These are phyloP conservation scores for Rhizoglyphus robini DNA, from an alignment of 1,140 invertebrate species.

Conservation along the genomic window DNA sequence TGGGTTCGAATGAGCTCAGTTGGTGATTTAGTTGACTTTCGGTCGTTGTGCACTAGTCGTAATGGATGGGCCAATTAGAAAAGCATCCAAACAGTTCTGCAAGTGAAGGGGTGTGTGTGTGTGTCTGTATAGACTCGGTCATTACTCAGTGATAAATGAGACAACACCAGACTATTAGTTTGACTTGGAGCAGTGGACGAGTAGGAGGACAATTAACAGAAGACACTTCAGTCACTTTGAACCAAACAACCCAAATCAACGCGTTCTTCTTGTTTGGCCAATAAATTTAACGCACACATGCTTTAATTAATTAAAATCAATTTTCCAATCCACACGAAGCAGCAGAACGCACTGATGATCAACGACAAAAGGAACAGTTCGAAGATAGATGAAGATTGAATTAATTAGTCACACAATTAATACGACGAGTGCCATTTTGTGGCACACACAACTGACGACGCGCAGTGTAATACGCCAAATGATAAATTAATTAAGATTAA, in stretches of 20 bases:
- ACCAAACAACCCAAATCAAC: too few relatives aligned
- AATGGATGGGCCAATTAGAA: not conserved
- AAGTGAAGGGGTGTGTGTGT: not conserved
- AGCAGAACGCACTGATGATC: not conserved
- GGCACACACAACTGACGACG: not conserved
- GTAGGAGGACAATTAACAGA: not conserved
- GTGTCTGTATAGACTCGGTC: not conserved
- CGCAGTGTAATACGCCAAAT: not conserved
- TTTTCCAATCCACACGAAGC: not conserved
- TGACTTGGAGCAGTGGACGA: too few relatives aligned
- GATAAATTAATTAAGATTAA: not conserved
- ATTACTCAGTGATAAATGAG: not conserved
- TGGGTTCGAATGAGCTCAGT: too few relatives aligned
- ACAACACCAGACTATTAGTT: too few relatives aligned
- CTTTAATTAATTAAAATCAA: slow-evolving; percentile 11
- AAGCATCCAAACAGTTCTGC: not conserved
- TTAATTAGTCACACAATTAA: slow-evolving; percentile 13
- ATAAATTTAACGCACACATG: too few relatives aligned
- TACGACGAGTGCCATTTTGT: too few relatives aligned
- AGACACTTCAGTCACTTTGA: not conserved
- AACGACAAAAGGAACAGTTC: not conserved
- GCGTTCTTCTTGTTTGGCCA: too few relatives aligned
- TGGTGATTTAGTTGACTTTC: too few relatives aligned
- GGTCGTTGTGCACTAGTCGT: too few relatives aligned
- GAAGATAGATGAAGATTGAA: not conserved